Percentiles rank a stretch among this genome's conserved stretches.
phyloP scores from a whole-genome alignment of 2,888 invertebrate species.

The Nemotelus pantherinus region DNA sequence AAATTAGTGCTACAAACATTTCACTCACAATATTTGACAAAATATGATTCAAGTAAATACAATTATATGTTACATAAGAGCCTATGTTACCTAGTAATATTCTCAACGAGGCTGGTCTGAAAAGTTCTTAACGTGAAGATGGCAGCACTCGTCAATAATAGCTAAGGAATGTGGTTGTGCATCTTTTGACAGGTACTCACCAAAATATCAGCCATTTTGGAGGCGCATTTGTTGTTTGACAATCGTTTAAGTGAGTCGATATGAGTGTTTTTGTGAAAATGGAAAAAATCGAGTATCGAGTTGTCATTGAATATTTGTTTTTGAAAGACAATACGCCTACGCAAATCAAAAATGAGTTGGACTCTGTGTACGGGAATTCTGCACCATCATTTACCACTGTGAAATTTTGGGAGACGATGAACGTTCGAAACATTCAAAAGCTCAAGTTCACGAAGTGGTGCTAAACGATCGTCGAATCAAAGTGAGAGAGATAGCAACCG shows the following conservation, averaged over 20 bases:
- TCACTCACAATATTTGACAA: too few relatives aligned
- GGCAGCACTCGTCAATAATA: slow-evolving; percentile 43
- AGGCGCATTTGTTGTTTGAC: slow-evolving; percentile 47
- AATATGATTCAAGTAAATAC: too few relatives aligned
- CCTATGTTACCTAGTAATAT: neutral
- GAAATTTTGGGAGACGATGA: slow-evolving; percentile 44
- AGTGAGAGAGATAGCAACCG: slow-evolving; percentile 55
- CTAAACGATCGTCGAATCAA: slow-evolving; percentile 56
- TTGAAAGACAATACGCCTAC: slow-evolving; percentile 23
- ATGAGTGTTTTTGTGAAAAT: slow-evolving; percentile 46
- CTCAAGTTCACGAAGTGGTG: slow-evolving; percentile 51
- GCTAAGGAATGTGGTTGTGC: slow-evolving; percentile 40
- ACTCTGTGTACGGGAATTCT: slow-evolving; percentile 45
- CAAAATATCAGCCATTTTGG: slow-evolving; percentile 50
- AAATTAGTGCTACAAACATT: too few relatives aligned
- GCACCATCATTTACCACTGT: slow-evolving; percentile 21
- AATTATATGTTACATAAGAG: neutral
- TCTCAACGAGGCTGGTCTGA: neutral
- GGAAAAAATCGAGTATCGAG: slow-evolving; percentile 37
- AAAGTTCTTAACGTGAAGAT: slow-evolving; percentile 30
- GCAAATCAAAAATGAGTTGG: slow-evolving; percentile 20
- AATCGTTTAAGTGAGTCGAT: slow-evolving; percentile 45
- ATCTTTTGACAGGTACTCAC: slow-evolving; percentile 39
- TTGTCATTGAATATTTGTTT: slow-evolving; percentile 10
- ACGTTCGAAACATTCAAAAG: slow-evolving; percentile 43